Evolutionary conservation across 1,140 invertebrate species (phyloP), one percentile per base, ranked within the genome.

Genomic region (Mercenaria mercenaria): DNA sequence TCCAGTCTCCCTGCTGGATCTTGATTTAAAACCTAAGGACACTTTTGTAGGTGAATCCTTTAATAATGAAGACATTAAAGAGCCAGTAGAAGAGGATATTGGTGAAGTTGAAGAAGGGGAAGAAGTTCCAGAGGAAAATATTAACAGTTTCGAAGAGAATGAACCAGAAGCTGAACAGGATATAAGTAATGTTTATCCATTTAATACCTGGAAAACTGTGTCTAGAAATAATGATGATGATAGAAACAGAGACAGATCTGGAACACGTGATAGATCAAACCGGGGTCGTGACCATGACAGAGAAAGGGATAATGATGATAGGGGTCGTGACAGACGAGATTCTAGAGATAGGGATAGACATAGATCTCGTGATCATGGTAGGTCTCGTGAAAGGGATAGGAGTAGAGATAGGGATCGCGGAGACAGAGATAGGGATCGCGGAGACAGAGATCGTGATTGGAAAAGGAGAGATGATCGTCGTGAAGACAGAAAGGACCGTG

Each of bases 1-100:
- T 32, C 89, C 91, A 79, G 74, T 90, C 0, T 67, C 90, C 34
- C 50, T 90, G n/a, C 77, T 91, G 39, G 89, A 86, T 61, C 39
- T 91, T 39, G 83, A 88, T 56, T 59, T 92, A 61, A 79, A 87
- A 64, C 52, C 90, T 41, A 72, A 81, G 67, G 83, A 87, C 67
- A 67, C 76, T 72, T 50, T 86, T 87, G 81, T 67, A 18, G 87
- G 89, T 88, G 90, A 91, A 34, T 39, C 74, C 23, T 79, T 80
- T 34, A 77, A 69, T 74, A 59, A 88, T 59, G 84, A 85, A 32
- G 82, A 89, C 61, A 69, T 52, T 39, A 20, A 47, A 11, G 72
- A 69, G n/a, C 56, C 41, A 8, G 50, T 37, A 23, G 56, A 69
- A 56, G 18, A 79, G 20, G 39, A 23, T 84, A 32, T 39, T 11